phyloP scores from a whole-genome alignment of 2,113 vertebrate species.

The Atherinomorus stipes region DNA sequence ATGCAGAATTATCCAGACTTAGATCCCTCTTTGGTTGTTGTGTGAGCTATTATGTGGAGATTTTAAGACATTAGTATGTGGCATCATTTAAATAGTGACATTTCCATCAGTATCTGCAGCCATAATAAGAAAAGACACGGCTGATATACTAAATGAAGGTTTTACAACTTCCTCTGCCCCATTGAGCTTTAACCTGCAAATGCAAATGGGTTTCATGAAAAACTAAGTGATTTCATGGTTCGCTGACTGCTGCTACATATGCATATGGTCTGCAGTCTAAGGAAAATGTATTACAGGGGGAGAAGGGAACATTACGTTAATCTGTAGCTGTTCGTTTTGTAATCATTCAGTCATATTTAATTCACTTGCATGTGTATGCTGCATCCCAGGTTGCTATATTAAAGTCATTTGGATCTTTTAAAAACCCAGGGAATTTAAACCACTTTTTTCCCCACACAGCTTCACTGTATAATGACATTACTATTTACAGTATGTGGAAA shows the following conservation, averaged over 20 bases:
- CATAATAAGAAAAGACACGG: constrained; percentile 63
- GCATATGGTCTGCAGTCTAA: constrained; percentile 56
- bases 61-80: constrained; percentile 25
- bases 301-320: constrained; percentile 41
- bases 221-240: constrained; percentile 75
- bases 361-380: constrained; percentile 5
- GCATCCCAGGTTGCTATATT: constrained; percentile 10
- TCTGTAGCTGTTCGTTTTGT: constrained; percentile 44
- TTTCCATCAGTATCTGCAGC: constrained; percentile 44
- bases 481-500: constrained; percentile 47
- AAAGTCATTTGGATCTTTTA: constrained; percentile 25
- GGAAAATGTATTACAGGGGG: constrained; percentile 44
- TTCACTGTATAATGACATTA: constrained; percentile 32
- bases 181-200: constrained; percentile 75
- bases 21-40: constrained; percentile 17
- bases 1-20: constrained; percentile 48
- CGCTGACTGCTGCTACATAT: constrained; percentile 56
- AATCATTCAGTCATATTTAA: constrained; percentile 36
- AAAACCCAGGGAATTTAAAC: constrained; percentile 5
- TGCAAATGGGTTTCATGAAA: constrained; percentile 69
- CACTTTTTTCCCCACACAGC: constrained; percentile 9
- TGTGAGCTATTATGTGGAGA: neutral
- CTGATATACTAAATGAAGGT: constrained; percentile 64
- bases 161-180: constrained; percentile 67
- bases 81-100: constrained; percentile 31